Evolutionary conservation across 2,113 vertebrate species (phyloP), one percentile per base, ranked within the genome.

Genomic region (Hippopotamus amphibius): DNA sequence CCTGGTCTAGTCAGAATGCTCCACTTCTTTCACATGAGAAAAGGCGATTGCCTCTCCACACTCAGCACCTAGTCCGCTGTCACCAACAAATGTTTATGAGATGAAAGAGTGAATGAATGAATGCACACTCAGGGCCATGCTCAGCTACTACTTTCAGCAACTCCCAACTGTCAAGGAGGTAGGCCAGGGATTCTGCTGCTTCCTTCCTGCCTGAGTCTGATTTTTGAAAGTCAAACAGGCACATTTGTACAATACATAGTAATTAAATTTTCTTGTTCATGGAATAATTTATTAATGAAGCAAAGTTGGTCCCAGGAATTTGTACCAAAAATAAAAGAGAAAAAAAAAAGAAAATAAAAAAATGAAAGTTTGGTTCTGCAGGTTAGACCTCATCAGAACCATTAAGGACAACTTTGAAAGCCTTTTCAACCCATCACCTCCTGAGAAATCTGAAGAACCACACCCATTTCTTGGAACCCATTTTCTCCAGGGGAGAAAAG

Each of bases 261-360:
- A 66, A 93, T 82, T 69, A 72, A 86, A 57, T 93, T 74, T 46
- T 71, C 53, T 77, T 15, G 28, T 87, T 91, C 71, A 71, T 90
- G 41, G 79, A 85, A 93, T 91, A 95, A 96, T 95, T 98, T 98
- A 97, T 98, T 97, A 96, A 97, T 96, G 95, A 98, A 96, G 92
- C 37, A 95, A 97, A 71, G 63, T 95, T 97, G 61, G 72, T 89
- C 10, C 21, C 46, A 61, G 97, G 89, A 61, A 74, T 97, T 94
- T 98, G 30, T 93, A 72, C 48, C 41, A 79, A 95, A 97, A 71
- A 61, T 2, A 61, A 14, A 46, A 46, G 46, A 57, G 37, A 6
- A 43, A 66, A 30, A 24, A 97, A 97, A 59, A 28, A 1, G n/a
- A 3, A 55, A 6, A 46, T 30, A 61, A 48, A 63, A 65, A 43